Conservation (phyloP, 2,888 invertebrate species). For the Bedellia somnulentella region DNA sequence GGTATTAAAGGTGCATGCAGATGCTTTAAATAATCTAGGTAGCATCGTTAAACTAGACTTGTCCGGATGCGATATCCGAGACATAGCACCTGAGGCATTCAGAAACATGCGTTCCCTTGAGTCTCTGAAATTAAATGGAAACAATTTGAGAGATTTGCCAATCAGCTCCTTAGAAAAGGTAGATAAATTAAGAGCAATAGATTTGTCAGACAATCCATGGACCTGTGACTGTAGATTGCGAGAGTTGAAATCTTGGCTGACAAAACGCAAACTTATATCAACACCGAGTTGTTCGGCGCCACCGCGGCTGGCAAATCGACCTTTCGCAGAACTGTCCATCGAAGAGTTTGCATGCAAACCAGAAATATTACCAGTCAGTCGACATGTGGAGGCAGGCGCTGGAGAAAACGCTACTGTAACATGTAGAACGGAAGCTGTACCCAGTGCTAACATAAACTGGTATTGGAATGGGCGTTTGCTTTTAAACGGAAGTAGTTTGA, state of each 20-base stretch:
- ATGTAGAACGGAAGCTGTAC: conserved; percentile 80
- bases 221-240: conserved; percentile 83
- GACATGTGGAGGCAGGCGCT: conserved; percentile 75
- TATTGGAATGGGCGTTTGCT: conserved; percentile 82
- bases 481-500: conserved; percentile 76
- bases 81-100: conserved; percentile 72
- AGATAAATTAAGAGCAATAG: conserved; percentile 75
- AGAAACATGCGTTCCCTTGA: conserved; percentile 76
- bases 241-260: conserved; percentile 80
- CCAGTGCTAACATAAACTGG: conserved; percentile 82
- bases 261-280: conserved; percentile 74
- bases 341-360: conserved; percentile 88
- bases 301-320: conserved; percentile 67
- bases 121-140: conserved; percentile 78
- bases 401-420: conserved; percentile 85
- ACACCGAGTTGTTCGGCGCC: conserved; percentile 78
- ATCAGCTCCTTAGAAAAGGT: conserved; percentile 73
- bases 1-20: conserved; percentile 74
- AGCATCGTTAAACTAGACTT: conserved; percentile 82
- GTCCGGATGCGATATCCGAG: conserved; percentile 78
- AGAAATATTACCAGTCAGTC: conserved; percentile 72
- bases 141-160: conserved; percentile 73
- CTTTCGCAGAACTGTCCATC: conserved; percentile 74
- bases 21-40: conserved; percentile 74
- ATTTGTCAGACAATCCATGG: conserved; percentile 87